Base-by-base conservation (phyloP, 2,797 vertebrate genomes). In the Eidolon dupreanum region DNA sequence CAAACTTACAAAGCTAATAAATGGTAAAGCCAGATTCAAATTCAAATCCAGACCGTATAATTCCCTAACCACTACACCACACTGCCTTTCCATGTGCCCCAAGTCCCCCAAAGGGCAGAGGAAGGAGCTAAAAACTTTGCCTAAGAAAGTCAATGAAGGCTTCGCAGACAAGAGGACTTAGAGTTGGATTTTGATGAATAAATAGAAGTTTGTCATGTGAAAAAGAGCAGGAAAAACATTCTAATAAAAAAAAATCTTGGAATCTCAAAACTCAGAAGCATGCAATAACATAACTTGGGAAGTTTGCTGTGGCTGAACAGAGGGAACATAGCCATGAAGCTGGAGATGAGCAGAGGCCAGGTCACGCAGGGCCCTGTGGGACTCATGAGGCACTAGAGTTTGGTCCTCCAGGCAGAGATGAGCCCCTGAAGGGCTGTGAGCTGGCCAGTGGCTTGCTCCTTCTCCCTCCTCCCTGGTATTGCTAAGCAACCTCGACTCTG, bases 161-260 rank as follows among this genome's bases (percentile, higher is more conserved):
- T 55, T 81, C 57, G 24, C 7, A 8, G 51, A 78, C 17, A 70
- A 90, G 43, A 46, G 6, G 9, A 71, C 59, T 86, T 74, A 38
- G 46, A 83, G 31, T 28, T 91, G 79, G 59, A 49, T 94, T 92
- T 93, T 94, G 49, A 94, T 6, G 84, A 24, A 66, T 87, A 91
- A 71, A 81, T 19, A 87, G 36, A 71, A 96, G 94, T 89, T 57
- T 65, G 17, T 66, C 28, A 63, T 88, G 31, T 78, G 15, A 71
- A 88, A 55, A 85, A 90, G 66, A 81, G 7, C 24, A 77, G 53
- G 57, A 91, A 78, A 93, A 33, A 63, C 33, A 68, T 88, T 73
- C 41, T 53, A 33, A 68, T 53, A 63, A 94, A 82, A 94, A 33
- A 33, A 33, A 68, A 71, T 31, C 31, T 82, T 49, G 17, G 31